phyloP scores from a whole-genome alignment of 2,113 vertebrate genomes.

The Rhinichthys klamathensis region DNA sequence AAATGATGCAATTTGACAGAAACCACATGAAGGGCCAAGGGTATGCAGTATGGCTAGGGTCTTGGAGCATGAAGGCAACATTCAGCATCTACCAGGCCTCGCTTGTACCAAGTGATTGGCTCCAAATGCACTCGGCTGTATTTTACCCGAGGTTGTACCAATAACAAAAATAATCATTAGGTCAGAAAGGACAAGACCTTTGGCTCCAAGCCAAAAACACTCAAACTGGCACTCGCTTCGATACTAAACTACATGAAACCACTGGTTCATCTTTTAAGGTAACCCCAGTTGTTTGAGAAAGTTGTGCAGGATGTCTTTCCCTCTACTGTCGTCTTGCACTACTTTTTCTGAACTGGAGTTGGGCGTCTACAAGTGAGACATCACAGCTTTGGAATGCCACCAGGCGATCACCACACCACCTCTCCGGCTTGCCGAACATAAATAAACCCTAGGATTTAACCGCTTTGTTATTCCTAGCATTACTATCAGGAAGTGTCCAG shows the following conservation, averaged over 20 bases:
- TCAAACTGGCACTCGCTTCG: neutral
- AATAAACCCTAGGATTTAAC: slow-evolving; percentile 53
- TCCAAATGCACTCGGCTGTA: slow-evolving; percentile 56
- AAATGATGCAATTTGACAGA: slow-evolving; percentile 68
- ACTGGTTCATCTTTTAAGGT: neutral
- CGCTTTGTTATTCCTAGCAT: slow-evolving; percentile 54
- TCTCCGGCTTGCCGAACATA: slow-evolving; percentile 49
- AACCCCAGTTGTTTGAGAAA: neutral
- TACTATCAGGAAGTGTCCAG: slow-evolving; percentile 58
- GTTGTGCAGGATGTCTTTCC: neutral
- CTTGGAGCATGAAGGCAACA: slow-evolving; percentile 42
- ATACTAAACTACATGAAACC: neutral
- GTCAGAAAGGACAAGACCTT: too few relatives aligned
- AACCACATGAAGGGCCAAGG: slow-evolving; percentile 60
- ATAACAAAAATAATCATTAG: slow-evolving; percentile 38
- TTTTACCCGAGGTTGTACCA: slow-evolving; percentile 45
- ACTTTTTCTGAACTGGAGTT: slow-evolving; percentile 47
- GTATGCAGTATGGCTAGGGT: slow-evolving; percentile 41
- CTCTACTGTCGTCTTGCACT: neutral
- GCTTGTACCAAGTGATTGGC: slow-evolving; percentile 56
- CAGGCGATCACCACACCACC: slow-evolving; percentile 52
- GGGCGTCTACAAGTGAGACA: slow-evolving; percentile 37
- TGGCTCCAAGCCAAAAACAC: neutral
- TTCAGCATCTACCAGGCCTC: slow-evolving; percentile 29
- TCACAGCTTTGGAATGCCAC: slow-evolving; percentile 49